Evolutionary conservation across 2,888 invertebrate species (phyloP).

Genomic region (Brachynemurus nebulosus): DNA sequence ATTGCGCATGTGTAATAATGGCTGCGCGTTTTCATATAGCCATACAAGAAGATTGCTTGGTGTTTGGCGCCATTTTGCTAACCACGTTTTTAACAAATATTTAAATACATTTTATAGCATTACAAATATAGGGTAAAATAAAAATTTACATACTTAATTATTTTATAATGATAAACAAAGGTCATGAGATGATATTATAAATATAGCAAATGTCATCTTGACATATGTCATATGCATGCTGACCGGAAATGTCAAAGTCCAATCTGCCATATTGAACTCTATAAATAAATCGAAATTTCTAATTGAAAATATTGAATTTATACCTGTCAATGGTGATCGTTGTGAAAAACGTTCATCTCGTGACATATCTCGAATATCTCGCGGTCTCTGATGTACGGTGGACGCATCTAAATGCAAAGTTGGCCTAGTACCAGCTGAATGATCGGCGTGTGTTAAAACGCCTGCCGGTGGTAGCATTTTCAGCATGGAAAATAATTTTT

Average conservation of each 20-base stretch:
- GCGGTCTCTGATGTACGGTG: neutral
- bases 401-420: neutral
- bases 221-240: conserved; percentile 9
- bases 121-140: no score
- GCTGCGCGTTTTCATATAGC: neutral
- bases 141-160: no score
- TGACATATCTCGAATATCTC: conserved; percentile 9
- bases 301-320: neutral
- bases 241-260: conserved; percentile 10
- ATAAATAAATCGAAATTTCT: neutral
- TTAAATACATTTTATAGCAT: no score
- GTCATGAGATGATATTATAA: neutral
- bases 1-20: neutral
- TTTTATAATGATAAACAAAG: neutral
- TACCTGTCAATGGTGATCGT: conserved; percentile 5
- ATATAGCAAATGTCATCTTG: conserved; percentile 7
- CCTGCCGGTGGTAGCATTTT: conserved; percentile 10
- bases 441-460: conserved; percentile 4
- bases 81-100: conserved; percentile 4
- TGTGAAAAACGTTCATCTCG: conserved; percentile 8
- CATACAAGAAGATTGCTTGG: neutral
- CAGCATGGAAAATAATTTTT: conserved; percentile 5
- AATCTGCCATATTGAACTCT: conserved; percentile 8
- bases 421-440: neutral
- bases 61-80: conserved; percentile 7